phyloP scores from a whole-genome alignment of 2,888 invertebrate genomes.

The Orthonychiurus folsomi region DNA sequence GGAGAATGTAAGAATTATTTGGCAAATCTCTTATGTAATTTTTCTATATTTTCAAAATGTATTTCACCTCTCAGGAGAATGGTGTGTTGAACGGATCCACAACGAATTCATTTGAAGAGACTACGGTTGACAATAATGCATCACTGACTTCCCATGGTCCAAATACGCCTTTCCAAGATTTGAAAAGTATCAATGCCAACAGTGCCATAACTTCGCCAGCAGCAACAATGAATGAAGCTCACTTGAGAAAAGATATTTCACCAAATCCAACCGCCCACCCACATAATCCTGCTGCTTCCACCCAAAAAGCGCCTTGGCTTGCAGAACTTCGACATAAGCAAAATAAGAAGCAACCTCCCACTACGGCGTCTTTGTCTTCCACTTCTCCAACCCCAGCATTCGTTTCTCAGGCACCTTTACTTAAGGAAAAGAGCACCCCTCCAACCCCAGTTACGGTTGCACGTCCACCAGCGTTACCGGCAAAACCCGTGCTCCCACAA shows the following conservation, averaged over 20 bases:
- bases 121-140: not conserved
- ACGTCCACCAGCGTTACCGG: slow-evolving; percentile 38
- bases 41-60: too few relatives aligned
- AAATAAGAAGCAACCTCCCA: slow-evolving; percentile 35
- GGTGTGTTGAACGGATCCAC: slow-evolving; percentile 23
- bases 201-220: slow-evolving; percentile 19
- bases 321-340: slow-evolving; percentile 71
- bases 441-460: slow-evolving; percentile 10
- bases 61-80: slow-evolving; percentile 16
- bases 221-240: slow-evolving; percentile 17
- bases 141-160: too few relatives aligned
- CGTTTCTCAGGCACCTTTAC: not conserved
- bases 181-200: slow-evolving; percentile 15
- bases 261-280: slow-evolving; percentile 18
- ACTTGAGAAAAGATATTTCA: too few relatives aligned
- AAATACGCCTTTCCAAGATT: not conserved
- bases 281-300: not conserved
- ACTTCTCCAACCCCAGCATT: slow-evolving; percentile 4
- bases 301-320: not conserved
- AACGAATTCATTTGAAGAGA: not conserved
- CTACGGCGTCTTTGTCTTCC: slow-evolving; percentile 11
- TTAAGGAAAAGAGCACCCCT: not conserved
- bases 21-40: too few relatives aligned
- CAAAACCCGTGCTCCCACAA: slow-evolving; percentile 29
- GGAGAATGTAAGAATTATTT: slow-evolving; percentile 41